A percentile compares a stretch with the other conserved stretches of the same genome.
Conservation (phyloP, 2,888 invertebrate genomes). For the Phragmatobia fuliginosa region DNA sequence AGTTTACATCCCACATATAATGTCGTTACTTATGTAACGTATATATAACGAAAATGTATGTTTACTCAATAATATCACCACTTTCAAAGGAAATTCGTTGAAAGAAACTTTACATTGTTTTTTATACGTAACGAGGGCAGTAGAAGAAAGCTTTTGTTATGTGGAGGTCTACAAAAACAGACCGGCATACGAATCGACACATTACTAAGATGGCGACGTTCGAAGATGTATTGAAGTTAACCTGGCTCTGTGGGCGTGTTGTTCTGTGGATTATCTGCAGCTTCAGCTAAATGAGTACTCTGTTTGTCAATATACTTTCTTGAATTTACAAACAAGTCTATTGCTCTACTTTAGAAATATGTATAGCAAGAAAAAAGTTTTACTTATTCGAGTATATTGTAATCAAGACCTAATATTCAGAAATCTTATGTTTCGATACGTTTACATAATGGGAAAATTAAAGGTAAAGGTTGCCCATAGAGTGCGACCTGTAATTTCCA, state of each 20-base stretch:
- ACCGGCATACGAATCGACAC: constrained; percentile 74
- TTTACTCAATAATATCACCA: constrained; percentile 14
- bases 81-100: constrained; percentile 37
- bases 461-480: neutral
- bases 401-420: neutral
- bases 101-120: constrained; percentile 26
- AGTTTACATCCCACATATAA: constrained; percentile 31
- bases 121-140: constrained; percentile 18
- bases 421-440: neutral
- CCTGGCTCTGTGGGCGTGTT: constrained; percentile 43
- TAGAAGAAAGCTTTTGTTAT: constrained; percentile 32
- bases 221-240: constrained; percentile 48
- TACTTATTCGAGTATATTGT: neutral
- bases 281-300: constrained; percentile 18
- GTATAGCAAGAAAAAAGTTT: neutral
- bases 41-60: constrained; percentile 38
- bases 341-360: neutral
- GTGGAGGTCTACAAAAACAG: constrained; percentile 64
- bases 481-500: neutral
- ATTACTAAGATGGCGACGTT: constrained; percentile 58
- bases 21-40: constrained; percentile 20
- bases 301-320: constrained; percentile 15
- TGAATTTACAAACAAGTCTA: constrained; percentile 1
- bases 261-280: constrained; percentile 33
- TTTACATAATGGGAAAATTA: neutral